A percentile compares a stretch with the other conserved stretches of the same genome.
Conservation (phyloP, 2,888 invertebrate species). For the Alviniconcha strummeri region DNA sequence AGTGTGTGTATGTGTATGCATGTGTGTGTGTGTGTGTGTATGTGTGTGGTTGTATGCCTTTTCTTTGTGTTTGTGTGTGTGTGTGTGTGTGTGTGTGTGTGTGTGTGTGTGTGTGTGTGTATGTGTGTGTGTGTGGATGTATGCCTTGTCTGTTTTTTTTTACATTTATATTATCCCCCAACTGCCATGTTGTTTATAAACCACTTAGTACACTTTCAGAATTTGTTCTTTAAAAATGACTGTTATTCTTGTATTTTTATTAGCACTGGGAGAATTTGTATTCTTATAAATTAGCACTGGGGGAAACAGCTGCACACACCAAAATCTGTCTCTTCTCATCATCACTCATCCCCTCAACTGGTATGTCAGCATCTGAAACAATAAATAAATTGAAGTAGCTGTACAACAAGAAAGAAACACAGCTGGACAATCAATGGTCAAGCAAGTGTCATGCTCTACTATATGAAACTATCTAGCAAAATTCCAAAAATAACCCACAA, state of each 20-base stretch:
- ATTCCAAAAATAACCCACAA: no score
- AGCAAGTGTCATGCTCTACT: no score
- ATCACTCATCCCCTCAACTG: constrained; percentile 43
- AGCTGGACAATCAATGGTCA: no score
- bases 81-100: background rate
- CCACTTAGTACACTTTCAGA: no score
- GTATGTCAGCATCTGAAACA: constrained; percentile 37
- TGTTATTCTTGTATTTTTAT: background rate
- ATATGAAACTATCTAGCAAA: no score
- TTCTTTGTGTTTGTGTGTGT: background rate
- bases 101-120: background rate
- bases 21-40: background rate
- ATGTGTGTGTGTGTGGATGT: background rate
- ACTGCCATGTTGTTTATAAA: no score
- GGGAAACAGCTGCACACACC: constrained; percentile 35
- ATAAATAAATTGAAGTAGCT: background rate
- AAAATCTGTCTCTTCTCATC: constrained; percentile 44
- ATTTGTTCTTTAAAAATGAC: no score
- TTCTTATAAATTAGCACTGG: constrained; percentile 9
- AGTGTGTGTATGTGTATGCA: background rate
- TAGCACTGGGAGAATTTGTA: background rate
- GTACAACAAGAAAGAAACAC: background rate
- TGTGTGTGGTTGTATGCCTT: background rate
- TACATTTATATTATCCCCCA: no score
- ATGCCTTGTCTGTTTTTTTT: background rate